Conservation (phyloP, 2,797 vertebrate genomes). For the Rousettus madagascariensis region DNA sequence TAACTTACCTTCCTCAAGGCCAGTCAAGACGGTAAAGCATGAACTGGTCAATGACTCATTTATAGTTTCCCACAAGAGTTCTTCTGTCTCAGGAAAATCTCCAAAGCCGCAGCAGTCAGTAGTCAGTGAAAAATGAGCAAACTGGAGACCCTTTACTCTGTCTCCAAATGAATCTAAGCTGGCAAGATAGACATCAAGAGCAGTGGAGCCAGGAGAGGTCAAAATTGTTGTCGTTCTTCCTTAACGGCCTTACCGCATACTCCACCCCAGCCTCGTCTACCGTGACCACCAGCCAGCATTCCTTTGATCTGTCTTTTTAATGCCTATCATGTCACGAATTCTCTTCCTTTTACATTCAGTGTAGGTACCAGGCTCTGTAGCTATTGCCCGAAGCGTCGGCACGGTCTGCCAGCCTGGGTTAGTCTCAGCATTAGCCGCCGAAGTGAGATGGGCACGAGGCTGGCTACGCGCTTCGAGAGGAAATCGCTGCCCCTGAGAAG, state of each 20-base stretch:
- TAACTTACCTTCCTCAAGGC: background rate
- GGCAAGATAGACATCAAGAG: background rate
- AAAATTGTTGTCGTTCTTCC: background rate
- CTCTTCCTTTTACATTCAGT: background rate
- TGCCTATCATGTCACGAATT: background rate
- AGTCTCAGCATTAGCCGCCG: background rate
- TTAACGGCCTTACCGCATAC: background rate
- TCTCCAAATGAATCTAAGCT: background rate
- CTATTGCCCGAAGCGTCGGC: background rate
- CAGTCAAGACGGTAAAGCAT: background rate
- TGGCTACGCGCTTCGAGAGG: background rate
- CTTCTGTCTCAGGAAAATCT: background rate
- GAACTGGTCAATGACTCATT: background rate
- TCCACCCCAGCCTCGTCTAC: background rate
- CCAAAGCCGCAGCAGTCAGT: background rate
- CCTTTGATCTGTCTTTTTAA: background rate
- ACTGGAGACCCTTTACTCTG: background rate
- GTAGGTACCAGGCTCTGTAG: background rate
- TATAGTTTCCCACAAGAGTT: background rate
- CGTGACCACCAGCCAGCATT: background rate
- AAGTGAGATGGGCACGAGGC: background rate
- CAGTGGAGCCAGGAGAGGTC: background rate
- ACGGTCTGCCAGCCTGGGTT: background rate
- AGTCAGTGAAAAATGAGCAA: background rate
- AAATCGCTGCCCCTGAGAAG: background rate